These are phyloP conservation scores for Myotis myotis DNA, from an alignment of 2,797 vertebrate species.

Conservation along the genomic window DNA sequence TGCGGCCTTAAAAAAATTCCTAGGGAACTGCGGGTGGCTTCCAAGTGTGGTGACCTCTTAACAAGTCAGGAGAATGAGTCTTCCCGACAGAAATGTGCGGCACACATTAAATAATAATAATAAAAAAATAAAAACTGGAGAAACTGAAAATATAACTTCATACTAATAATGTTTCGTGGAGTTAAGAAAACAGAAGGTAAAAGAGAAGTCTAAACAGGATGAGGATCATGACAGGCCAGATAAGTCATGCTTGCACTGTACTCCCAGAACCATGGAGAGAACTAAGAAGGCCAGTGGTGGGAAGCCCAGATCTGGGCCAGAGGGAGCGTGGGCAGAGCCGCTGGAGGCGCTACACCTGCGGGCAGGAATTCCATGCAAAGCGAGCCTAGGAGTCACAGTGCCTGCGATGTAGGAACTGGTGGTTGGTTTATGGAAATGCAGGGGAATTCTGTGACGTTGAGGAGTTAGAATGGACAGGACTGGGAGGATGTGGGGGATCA, in stretches of 20 bases:
- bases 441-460: background rate
- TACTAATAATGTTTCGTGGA: background rate
- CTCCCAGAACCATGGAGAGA: background rate
- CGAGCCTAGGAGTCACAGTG: too few species aligned
- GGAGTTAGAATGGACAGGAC: background rate
- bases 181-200: background rate
- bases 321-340: too few species aligned
- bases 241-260: background rate
- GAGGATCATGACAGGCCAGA: background rate
- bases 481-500: background rate
- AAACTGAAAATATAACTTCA: background rate
- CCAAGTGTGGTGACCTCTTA: background rate
- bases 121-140: background rate
- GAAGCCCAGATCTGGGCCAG: background rate
- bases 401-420: background rate
- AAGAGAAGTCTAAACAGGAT: background rate
- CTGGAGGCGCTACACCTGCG: too few species aligned
- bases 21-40: background rate
- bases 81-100: background rate
- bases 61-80: background rate
- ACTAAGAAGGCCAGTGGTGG: background rate
- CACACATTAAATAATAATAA: background rate
- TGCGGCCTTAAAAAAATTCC: background rate
- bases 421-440: background rate
- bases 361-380: too few species aligned